Evolutionary conservation across 2,888 invertebrate species (phyloP).

Genomic region (Blomia tropicalis): DNA sequence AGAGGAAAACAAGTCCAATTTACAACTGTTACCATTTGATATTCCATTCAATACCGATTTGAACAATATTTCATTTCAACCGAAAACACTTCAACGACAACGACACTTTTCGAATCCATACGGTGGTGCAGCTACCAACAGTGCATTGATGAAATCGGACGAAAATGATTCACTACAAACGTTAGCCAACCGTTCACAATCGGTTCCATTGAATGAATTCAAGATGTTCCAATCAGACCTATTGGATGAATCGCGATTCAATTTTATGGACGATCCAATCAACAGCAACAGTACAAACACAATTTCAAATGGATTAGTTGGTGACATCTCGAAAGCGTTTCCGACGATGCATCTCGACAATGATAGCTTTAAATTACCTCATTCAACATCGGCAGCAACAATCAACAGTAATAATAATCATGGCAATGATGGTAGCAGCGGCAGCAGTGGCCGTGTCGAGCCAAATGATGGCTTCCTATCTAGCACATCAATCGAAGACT

Average conservation of each 20-base stretch:
- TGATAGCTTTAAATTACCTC: slow-evolving; percentile 28
- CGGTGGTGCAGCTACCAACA: background rate
- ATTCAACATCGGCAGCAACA: background rate
- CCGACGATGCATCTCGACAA: slow-evolving; percentile 28
- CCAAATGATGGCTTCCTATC: slow-evolving; percentile 12
- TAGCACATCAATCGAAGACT: background rate
- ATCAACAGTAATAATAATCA: background rate
- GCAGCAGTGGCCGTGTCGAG: background rate
- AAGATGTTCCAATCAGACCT: background rate
- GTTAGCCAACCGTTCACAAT: slow-evolving; percentile 49
- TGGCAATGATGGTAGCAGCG: background rate
- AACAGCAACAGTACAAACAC: slow-evolving; percentile 14
- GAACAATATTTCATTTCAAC: background rate
- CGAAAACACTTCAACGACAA: slow-evolving; percentile 11
- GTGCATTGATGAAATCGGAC: background rate
- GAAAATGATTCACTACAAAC: slow-evolving; percentile 1
- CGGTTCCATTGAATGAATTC: slow-evolving; percentile 54
- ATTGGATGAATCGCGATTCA: background rate
- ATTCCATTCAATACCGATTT: background rate
- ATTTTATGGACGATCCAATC: background rate
- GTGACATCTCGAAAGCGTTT: slow-evolving; percentile 27
- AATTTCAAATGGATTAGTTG: background rate
- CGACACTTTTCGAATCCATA: slow-evolving; percentile 27
- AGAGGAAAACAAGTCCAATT: background rate
- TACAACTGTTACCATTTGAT: background rate